Conservation (phyloP, 2,888 invertebrate genomes). For the Achlya flavicornis region DNA sequence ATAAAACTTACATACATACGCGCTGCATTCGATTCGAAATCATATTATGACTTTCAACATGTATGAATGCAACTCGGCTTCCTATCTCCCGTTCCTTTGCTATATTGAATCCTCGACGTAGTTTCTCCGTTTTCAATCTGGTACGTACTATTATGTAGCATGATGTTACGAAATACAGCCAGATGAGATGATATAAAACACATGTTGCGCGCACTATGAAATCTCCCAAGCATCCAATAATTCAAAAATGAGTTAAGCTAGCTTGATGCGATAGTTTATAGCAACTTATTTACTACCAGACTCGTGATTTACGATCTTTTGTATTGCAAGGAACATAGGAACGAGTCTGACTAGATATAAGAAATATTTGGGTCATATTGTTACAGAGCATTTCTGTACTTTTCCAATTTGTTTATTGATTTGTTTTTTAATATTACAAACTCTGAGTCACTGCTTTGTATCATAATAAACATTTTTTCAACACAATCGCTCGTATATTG, state of each 20-base stretch:
- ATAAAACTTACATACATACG: conserved; percentile 60
- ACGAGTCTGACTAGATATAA: conserved; percentile 20
- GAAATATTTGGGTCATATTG: conserved; percentile 19
- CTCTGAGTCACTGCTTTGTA: background rate
- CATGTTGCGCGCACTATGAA: conserved; percentile 72
- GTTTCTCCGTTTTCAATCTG: conserved; percentile 75
- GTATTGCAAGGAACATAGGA: conserved; percentile 44
- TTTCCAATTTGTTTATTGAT: too few relatives aligned
- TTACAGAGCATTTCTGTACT: too few relatives aligned
- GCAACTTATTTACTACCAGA: conserved; percentile 54
- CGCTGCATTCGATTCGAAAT: conserved; percentile 72
- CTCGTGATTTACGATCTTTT: conserved; percentile 52
- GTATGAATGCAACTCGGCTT: conserved; percentile 72
- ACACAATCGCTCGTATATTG: too few relatives aligned
- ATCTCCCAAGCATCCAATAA: conserved; percentile 64
- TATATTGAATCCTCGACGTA: conserved; percentile 71
- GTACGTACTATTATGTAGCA: conserved; percentile 53
- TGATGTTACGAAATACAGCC: conserved; percentile 65
- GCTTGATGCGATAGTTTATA: conserved; percentile 63
- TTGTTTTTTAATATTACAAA: too few relatives aligned
- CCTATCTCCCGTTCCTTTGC: conserved; percentile 66
- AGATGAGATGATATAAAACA: conserved; percentile 72
- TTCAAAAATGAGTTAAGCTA: conserved; percentile 73
- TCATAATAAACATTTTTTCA: background rate
- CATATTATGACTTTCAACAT: conserved; percentile 77